These are phyloP conservation scores for Danionella cerebrum DNA, from an alignment of 2,113 vertebrate species.

Conservation along the genomic window DNA sequence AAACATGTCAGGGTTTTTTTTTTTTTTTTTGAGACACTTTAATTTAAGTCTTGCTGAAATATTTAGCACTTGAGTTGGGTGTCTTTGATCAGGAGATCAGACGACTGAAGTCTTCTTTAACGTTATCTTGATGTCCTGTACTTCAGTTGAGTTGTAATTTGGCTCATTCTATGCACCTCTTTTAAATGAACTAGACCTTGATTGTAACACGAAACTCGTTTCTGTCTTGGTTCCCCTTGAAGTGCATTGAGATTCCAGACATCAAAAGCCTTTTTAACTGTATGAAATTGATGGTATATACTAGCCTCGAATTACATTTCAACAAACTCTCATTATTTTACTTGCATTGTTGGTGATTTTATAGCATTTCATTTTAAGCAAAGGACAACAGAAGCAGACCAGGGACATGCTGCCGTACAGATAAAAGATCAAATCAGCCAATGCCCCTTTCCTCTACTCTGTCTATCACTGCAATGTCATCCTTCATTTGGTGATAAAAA, in stretches of 20 bases:
- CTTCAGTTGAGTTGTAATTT: conserved; percentile 23
- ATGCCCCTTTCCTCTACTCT: too few species aligned
- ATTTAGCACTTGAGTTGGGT: conserved; percentile 5
- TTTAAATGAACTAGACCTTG: conserved; percentile 39
- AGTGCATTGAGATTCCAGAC: not conserved
- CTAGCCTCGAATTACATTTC: conserved; percentile 41
- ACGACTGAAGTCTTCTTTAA: conserved; percentile 1
- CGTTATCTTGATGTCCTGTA: conserved; percentile 2
- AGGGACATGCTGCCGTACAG: too few species aligned
- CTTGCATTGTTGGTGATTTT: too few species aligned
- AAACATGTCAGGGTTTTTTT: not conserved
- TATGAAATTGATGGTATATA: conserved; percentile 44
- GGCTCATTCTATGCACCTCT: conserved; percentile 19
- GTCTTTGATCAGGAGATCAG: conserved; percentile 28
- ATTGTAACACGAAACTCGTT: conserved; percentile 16
- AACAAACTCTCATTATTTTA: too few species aligned
- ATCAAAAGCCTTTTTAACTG: conserved; percentile 45
- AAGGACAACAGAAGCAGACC: too few species aligned
- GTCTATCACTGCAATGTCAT: too few species aligned
- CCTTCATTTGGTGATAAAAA: too few species aligned
- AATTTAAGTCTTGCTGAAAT: conserved; percentile 13
- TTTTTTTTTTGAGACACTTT: too few species aligned
- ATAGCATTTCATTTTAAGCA: too few species aligned
- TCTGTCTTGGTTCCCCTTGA: conserved; percentile 22
- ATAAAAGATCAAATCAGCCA: too few species aligned